Conservation (phyloP, 2,888 invertebrate species). For the Leistus spinibarbis region DNA sequence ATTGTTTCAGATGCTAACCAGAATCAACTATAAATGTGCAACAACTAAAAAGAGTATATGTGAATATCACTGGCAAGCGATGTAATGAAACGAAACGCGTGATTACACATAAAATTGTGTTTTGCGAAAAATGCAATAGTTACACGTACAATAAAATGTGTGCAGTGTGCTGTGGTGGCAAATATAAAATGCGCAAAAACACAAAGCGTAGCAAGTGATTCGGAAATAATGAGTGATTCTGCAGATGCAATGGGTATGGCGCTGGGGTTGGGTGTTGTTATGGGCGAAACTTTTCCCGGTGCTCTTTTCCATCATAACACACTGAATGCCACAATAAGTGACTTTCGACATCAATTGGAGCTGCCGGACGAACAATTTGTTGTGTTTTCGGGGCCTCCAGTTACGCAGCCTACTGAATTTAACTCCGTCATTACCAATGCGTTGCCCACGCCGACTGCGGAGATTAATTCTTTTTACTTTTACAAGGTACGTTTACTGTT, state of each 20-base stretch:
- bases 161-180: not conserved
- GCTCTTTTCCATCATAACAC: not conserved
- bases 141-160: not conserved
- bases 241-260: not conserved
- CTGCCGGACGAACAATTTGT: not conserved
- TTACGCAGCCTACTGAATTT: not conserved
- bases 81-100: too few species aligned
- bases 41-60: too few species aligned
- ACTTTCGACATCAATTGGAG: not conserved
- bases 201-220: not conserved
- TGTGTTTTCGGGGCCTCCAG: not conserved
- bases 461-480: slow-evolving; percentile 31
- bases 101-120: not conserved
- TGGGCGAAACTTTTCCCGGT: not conserved
- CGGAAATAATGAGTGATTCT: not conserved
- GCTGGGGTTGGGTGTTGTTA: not conserved
- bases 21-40: too few species aligned
- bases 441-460: not conserved
- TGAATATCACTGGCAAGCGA: too few species aligned
- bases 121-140: not conserved
- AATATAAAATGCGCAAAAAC: not conserved
- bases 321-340: not conserved
- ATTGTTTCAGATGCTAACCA: too few species aligned
- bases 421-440: not conserved
- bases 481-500: slow-evolving; percentile 31